These are phyloP conservation scores for Hyposoter dolosus DNA, from an alignment of 2,888 invertebrate genomes.

Conservation along the genomic window DNA sequence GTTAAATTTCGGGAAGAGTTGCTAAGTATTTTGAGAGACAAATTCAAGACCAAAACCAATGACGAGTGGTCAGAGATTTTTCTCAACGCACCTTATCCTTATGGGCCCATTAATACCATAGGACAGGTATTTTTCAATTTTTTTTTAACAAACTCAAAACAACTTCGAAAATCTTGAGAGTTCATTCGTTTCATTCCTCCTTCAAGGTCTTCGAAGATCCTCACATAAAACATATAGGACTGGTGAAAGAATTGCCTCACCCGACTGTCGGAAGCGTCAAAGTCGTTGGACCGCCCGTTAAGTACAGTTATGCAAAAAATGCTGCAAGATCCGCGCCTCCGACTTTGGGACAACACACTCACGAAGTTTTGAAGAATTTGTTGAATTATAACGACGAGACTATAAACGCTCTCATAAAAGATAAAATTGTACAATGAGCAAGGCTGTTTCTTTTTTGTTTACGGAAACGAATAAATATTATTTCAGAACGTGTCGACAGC, in stretches of 20 bases:
- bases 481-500: neutral
- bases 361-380: slow-evolving; percentile 89
- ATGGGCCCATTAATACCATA: slow-evolving; percentile 95
- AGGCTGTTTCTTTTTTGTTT: neutral
- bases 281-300: slow-evolving; percentile 95
- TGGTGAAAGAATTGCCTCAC: slow-evolving; percentile 91
- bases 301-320: slow-evolving; percentile 91
- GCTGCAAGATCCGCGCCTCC: slow-evolving; percentile 92
- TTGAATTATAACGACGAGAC: slow-evolving; percentile 88
- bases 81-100: slow-evolving; percentile 92
- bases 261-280: slow-evolving; percentile 90
- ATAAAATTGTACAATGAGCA: slow-evolving; percentile 85
- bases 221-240: slow-evolving; percentile 91
- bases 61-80: slow-evolving; percentile 91
- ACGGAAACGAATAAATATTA: neutral
- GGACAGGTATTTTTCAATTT: slow-evolving; percentile 86
- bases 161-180: neutral
- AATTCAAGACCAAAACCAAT: slow-evolving; percentile 88
- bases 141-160: neutral
- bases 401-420: slow-evolving; percentile 86
- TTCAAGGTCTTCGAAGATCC: slow-evolving; percentile 92
- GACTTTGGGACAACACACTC: slow-evolving; percentile 94
- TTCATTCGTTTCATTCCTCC: neutral
- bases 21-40: slow-evolving; percentile 87
- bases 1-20: slow-evolving; percentile 92